Evolutionary conservation across 23 tunicate species (phyloP).

Genomic region (Diplosoma virens): DNA sequence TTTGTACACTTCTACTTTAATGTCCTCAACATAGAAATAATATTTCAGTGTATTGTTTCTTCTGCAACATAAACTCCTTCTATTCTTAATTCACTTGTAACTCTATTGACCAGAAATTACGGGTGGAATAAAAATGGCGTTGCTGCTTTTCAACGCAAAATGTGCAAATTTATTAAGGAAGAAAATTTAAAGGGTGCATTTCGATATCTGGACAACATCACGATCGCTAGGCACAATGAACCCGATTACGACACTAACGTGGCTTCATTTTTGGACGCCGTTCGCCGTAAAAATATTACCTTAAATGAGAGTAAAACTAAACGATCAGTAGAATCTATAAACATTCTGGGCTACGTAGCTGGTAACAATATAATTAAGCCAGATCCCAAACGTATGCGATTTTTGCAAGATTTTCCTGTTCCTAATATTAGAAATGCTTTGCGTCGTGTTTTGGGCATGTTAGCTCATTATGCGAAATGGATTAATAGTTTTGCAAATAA

Average conservation of each 20-base stretch:
- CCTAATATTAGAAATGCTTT: background rate
- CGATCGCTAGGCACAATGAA: background rate
- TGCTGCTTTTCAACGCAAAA: too few species aligned
- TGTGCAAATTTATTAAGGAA: too few species aligned
- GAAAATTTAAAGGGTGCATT: background rate
- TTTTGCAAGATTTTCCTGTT: background rate
- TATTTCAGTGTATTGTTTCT: background rate
- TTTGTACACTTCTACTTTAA: background rate
- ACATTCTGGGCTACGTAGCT: background rate
- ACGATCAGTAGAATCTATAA: background rate
- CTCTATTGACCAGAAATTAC: background rate
- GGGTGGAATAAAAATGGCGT: too few species aligned
- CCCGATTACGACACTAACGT: background rate
- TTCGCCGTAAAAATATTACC: background rate
- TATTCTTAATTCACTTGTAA: background rate
- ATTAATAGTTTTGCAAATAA: background rate
- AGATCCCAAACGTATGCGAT: background rate
- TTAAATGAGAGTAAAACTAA: background rate
- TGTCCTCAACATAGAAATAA: background rate
- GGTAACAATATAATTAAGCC: background rate
- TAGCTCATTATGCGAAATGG: background rate
- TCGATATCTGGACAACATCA: background rate
- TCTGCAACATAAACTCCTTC: background rate
- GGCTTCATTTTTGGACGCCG: background rate
- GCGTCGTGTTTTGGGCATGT: background rate